phyloP scores from a whole-genome alignment of 2,888 invertebrate species.

The Sarcophaga variegata region DNA sequence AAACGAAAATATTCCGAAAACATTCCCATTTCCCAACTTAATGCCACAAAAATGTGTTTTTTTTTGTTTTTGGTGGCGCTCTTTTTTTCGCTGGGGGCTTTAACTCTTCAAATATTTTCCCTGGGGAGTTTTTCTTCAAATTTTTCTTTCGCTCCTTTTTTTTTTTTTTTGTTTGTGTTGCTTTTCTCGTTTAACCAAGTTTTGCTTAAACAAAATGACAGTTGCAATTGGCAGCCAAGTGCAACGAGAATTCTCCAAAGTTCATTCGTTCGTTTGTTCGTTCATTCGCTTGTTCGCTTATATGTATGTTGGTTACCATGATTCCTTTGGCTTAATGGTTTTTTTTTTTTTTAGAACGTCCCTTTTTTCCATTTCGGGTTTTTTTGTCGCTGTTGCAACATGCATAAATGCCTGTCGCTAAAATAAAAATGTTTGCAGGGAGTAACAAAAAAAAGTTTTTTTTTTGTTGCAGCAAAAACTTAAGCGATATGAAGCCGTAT shows the following conservation, averaged over 20 bases:
- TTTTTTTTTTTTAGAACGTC: not conserved
- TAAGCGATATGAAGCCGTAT: not conserved
- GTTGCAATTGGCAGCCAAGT: slow-evolving; percentile 68
- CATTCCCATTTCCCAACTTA: not conserved
- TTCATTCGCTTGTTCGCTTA: too few species aligned
- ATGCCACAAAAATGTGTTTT: not conserved
- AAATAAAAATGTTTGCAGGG: slow-evolving; percentile 19
- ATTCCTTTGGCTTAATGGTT: too few species aligned
- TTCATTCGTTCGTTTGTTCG: slow-evolving; percentile 48
- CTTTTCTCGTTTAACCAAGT: slow-evolving; percentile 24
- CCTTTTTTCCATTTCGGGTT: not conserved
- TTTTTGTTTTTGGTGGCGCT: not conserved
- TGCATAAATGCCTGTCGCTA: slow-evolving; percentile 40
- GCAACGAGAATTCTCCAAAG: slow-evolving; percentile 67
- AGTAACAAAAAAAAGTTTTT: slow-evolving; percentile 12
- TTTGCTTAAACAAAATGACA: slow-evolving; percentile 61
- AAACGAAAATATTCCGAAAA: slow-evolving; percentile 18
- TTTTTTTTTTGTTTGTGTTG: too few species aligned
- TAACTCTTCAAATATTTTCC: slow-evolving; percentile 12
- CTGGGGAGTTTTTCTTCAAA: not conserved
- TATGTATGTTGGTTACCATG: too few species aligned
- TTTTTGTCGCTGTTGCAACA: not conserved
- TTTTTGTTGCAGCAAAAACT: slow-evolving; percentile 7
- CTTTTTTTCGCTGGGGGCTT: slow-evolving; percentile 8
- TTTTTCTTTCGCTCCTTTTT: too few species aligned